These are phyloP conservation scores for Smutsia temminckii DNA, from an alignment of 2,797 vertebrate species.

Conservation along the genomic window DNA sequence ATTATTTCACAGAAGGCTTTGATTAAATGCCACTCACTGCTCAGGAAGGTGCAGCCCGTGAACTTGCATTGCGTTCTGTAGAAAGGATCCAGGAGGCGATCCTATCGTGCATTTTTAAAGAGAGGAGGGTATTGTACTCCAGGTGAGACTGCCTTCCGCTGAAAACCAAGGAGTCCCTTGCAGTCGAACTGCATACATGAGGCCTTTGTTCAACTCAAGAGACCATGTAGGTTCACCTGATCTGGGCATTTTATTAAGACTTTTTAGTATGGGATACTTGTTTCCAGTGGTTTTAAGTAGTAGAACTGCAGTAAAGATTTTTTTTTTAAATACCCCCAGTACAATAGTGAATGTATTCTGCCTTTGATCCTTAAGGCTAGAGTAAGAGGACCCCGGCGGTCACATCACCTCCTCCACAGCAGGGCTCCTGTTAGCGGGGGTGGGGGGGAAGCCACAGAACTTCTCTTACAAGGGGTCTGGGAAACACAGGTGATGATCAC, in stretches of 20 bases:
- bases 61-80: conserved; percentile 55
- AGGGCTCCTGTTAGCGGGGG: not conserved
- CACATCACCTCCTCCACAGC: conserved; percentile 10
- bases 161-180: conserved; percentile 49
- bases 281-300: conserved; percentile 70
- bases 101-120: conserved; percentile 69
- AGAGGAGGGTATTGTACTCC: conserved; percentile 60
- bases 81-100: conserved; percentile 66
- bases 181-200: conserved; percentile 25
- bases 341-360: conserved; percentile 62
- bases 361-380: conserved; percentile 1
- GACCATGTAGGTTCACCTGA: conserved; percentile 58
- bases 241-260: conserved; percentile 62
- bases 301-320: conserved; percentile 38
- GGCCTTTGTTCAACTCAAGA: conserved; percentile 60
- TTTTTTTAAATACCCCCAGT: not conserved
- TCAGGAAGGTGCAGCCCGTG: not conserved
- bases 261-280: conserved; percentile 62
- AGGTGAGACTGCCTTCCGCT: conserved; percentile 62
- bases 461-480: conserved; percentile 44
- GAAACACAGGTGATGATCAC: not conserved
- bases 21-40: conserved; percentile 57
- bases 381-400: not conserved
- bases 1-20: conserved; percentile 54
- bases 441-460: not conserved